Evolutionary conservation across 1,140 invertebrate genomes (phyloP).

Genomic region (Acromyrmex heyeri): DNA sequence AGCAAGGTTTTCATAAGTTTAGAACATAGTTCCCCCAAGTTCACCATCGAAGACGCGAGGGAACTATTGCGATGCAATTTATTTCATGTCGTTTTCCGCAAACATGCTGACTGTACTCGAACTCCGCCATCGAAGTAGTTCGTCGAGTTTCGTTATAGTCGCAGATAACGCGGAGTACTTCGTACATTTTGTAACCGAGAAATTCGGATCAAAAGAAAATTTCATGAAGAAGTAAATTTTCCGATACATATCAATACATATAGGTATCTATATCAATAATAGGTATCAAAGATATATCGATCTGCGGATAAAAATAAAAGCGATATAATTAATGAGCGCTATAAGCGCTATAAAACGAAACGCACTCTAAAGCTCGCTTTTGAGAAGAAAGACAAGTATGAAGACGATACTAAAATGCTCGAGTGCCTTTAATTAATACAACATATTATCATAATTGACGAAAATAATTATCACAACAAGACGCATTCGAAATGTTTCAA

Average conservation of each 20-base stretch:
- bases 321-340: too few species aligned
- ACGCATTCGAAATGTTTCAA: not conserved
- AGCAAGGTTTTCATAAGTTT: conserved; percentile 13
- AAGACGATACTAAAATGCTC: not conserved
- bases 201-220: not conserved
- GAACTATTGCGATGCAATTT: conserved; percentile 26
- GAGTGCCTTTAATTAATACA: conserved; percentile 1
- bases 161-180: conserved; percentile 15
- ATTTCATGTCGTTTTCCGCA: conserved; percentile 14
- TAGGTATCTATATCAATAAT: too few species aligned
- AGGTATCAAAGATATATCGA: too few species aligned
- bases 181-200: not conserved
- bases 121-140: conserved; percentile 11
- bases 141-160: not conserved
- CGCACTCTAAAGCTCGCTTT: not conserved
- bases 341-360: too few species aligned
- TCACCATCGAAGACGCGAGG: not conserved
- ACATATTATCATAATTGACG: not conserved
- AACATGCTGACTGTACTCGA: conserved; percentile 20
- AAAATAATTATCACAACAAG: not conserved
- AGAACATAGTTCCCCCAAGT: not conserved
- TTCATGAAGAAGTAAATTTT: too few species aligned
- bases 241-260: too few species aligned
- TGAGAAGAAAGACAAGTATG: not conserved
- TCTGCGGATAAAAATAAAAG: too few species aligned